Evolutionary conservation across 1,140 invertebrate genomes (phyloP), one percentile per base, ranked within the genome.

Genomic region (Venustaconcha ellipsiformis): DNA sequence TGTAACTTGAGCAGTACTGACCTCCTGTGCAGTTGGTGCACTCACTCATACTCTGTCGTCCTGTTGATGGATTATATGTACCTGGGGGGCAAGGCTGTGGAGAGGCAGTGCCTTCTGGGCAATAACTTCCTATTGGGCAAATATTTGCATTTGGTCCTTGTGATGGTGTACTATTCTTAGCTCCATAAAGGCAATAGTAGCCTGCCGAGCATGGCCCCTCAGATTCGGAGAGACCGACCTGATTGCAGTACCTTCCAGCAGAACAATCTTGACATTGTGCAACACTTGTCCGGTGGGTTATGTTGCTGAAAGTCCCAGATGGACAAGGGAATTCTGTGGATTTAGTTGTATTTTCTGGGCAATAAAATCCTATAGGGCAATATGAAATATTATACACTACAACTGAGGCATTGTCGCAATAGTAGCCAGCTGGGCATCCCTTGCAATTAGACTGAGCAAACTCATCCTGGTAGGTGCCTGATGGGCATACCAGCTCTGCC

Each of bases 81-180:
- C 85, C 85, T 17, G 82, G 83, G 14, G 87, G 86, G 74, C 87
- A 88, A 1, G 84, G 78, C 58, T 76, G 63, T 0, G 86, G 82
- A 15, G 73, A 70, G 56, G 76, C 79, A 14, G 80, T 82, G 14
- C 85, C 87, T 55, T 68, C 48, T 17, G 83, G 82, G 72, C 88
- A 89, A 72, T 86, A 89, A 67, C 85, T 83, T 15, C 87, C 87
- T n/a, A 64, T 58, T 11, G 87, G 84, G 75, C 87, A 88, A 37
- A 84, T 79, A 60, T 88, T 78, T 17, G 81, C 83, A 71, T 85
- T 67, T 14, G 57, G 37, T 14, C 81, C 79, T 57, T 82, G 78
- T 11, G 79, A 67, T 14, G 88, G 88, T 20, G 83, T 83, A 37
- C 82, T 82, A 63, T 82, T 86, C 68, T 84, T 83, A 23, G 88